phyloP scores from a whole-genome alignment of 1,140 invertebrate species.

The Drosophila sturtevanti region DNA sequence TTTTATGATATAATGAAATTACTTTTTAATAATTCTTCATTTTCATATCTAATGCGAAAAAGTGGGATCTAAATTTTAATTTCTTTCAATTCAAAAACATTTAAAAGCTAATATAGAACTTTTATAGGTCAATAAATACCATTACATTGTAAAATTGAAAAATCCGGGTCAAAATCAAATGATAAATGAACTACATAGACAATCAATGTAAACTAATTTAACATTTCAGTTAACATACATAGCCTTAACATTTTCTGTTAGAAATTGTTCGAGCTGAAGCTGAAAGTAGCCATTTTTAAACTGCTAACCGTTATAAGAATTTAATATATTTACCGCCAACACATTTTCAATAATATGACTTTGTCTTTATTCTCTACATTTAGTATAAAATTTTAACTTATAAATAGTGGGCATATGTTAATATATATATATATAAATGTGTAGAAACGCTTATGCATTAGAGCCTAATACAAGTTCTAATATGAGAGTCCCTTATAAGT shows the following conservation, averaged over 20 bases:
- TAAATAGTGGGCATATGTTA: slow-evolving; percentile 12
- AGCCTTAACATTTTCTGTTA: neutral
- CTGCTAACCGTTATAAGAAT: neutral
- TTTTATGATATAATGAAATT: too few species aligned
- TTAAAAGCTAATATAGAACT: too few species aligned
- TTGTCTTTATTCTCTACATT: slow-evolving; percentile 54
- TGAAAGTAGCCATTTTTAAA: neutral
- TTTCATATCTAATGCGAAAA: too few species aligned
- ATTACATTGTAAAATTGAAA: too few species aligned
- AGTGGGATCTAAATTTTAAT: too few species aligned
- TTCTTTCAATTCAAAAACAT: too few species aligned
- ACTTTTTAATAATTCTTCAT: too few species aligned
- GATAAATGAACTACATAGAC: neutral
- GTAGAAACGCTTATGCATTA: neutral
- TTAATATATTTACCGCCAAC: neutral
- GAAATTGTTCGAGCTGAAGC: too few species aligned
- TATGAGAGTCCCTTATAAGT: slow-evolving; percentile 3
- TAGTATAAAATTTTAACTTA: slow-evolving; percentile 26
- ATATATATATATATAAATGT: neutral
- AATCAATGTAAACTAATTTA: neutral
- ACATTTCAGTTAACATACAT: neutral
- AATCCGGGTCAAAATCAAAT: too few species aligned
- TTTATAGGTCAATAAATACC: too few species aligned
- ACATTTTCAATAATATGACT: slow-evolving; percentile 51
- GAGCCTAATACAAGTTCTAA: neutral